Evolutionary conservation across 1,140 invertebrate species (phyloP), one percentile per base, ranked within the genome.

Genomic region (Popillia japonica): DNA sequence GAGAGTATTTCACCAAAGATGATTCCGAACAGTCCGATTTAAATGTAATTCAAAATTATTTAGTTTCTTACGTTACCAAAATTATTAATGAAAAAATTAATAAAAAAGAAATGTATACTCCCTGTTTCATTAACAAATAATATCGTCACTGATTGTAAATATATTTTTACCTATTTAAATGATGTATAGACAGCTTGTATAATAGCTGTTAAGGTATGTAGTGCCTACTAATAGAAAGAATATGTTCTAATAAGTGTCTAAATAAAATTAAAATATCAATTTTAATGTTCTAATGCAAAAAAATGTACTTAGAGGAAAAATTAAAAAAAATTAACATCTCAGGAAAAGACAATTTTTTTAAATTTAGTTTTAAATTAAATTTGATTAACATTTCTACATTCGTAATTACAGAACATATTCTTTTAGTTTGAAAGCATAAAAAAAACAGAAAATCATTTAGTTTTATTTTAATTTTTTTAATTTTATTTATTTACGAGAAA

Each of bases 141-240:
- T 22, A 68, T 27, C 22, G 20, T 10, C 59, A 64, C 9, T 22
- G 9, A 27, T 34, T 68, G 61, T 68, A 68, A 68, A 68, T 68
- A 68, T 68, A 68, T 68, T 68, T 61, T 68, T 68, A 68, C 20
- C 27, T 23, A 22, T 68, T 68, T 22, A 68, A 68, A 27, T 68
- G 20, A 27, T 27, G 8, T 27, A 27, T 34, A 68, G 27, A 34
- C 27, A 23, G 20, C 22, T 9, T 68, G 22, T 34, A 68, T 68
- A 68, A 22, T 68, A 68, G 61, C 61, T 68, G 61, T 68, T 68
- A 68, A 68, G 61, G 61, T 68, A 68, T 68, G 61, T 68, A 68
- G 61, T 68, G 61, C 61, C 61, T 68, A 68, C n/a, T 55, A 17
- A 55, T 55, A 55, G 48, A 68, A 68, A 22, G 61, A 68, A 68